Evolutionary conservation across 2,888 invertebrate genomes (phyloP).

Genomic region (Xylocampa areola): DNA sequence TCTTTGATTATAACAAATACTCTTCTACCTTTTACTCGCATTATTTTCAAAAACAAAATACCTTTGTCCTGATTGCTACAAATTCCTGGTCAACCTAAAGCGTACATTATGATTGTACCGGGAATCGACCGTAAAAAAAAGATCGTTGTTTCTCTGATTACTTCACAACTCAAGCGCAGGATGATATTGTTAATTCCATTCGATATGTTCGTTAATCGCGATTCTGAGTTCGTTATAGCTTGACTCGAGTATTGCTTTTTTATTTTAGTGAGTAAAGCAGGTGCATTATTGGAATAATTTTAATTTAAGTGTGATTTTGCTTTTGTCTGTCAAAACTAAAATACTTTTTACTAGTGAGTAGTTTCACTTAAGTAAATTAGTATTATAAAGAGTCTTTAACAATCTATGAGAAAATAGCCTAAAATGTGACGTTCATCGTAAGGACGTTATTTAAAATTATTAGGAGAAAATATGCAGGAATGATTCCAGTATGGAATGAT

Average conservation of each 20-base stretch:
- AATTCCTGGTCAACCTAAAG: constrained; percentile 55
- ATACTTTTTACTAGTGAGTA: too few relatives aligned
- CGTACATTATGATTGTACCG: constrained; percentile 78
- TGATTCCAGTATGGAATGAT: too few relatives aligned
- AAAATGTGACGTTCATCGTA: too few relatives aligned
- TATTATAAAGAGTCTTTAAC: too few relatives aligned
- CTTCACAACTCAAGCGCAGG: constrained; percentile 71
- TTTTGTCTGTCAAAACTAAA: too few relatives aligned
- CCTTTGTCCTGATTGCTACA: constrained; percentile 19
- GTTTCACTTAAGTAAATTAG: too few relatives aligned
- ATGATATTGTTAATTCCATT: constrained; percentile 77
- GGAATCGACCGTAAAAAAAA: constrained; percentile 73
- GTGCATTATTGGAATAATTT: not conserved
- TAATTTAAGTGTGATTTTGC: too few relatives aligned
- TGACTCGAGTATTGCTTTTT: constrained; percentile 11
- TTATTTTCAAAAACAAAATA: not conserved
- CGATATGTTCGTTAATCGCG: constrained; percentile 70
- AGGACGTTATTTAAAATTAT: too few relatives aligned
- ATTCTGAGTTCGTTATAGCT: constrained; percentile 23
- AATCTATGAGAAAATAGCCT: too few relatives aligned
- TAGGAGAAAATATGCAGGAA: too few relatives aligned
- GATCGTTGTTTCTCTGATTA: constrained; percentile 77
- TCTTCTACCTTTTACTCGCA: too few relatives aligned
- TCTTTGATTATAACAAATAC: too few relatives aligned
- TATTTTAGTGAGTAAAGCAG: constrained; percentile 11